Percentiles rank a stretch among this genome's conserved stretches.
Evolutionary conservation across 2,113 vertebrate species (phyloP).

Genomic region (Cricetomys ansorgei): DNA sequence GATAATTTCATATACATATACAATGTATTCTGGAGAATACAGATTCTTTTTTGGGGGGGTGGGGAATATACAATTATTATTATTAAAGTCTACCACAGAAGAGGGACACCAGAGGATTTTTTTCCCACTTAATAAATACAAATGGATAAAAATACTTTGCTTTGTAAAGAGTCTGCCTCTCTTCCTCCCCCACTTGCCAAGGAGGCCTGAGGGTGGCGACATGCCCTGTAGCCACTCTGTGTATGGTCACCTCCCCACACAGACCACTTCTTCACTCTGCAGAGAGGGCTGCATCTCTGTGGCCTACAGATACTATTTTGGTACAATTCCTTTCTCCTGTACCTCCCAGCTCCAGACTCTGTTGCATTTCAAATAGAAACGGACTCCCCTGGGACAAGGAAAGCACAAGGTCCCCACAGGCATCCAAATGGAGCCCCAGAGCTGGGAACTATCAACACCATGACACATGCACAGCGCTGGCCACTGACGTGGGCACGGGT

Average conservation of each 20-base stretch:
- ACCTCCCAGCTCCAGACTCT: not conserved
- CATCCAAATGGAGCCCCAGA: not conserved
- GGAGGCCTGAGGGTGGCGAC: not conserved
- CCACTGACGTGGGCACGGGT: not conserved
- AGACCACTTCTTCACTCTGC: not conserved
- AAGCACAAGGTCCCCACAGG: not conserved
- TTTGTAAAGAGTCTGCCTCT: slow-evolving; percentile 54
- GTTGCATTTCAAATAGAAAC: not conserved
- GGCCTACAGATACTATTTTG: slow-evolving; percentile 63
- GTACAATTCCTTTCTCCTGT: slow-evolving; percentile 45
- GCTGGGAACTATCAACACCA: not conserved
- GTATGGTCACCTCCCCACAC: not conserved
- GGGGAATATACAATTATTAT: slow-evolving; percentile 86
- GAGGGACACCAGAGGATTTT: slow-evolving; percentile 17
- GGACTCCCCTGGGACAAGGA: not conserved
- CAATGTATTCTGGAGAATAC: not conserved
- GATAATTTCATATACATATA: not conserved
- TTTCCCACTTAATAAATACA: slow-evolving; percentile 79
- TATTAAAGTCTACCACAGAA: slow-evolving; percentile 79
- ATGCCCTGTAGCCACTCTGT: not conserved
- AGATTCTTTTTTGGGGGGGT: not conserved
- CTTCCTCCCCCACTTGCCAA: not conserved
- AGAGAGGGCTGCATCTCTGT: slow-evolving; percentile 3
- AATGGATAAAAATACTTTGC: slow-evolving; percentile 78
- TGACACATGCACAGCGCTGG: not conserved